phyloP scores from a whole-genome alignment of 2,113 vertebrate genomes.

The Nettapus auritus region DNA sequence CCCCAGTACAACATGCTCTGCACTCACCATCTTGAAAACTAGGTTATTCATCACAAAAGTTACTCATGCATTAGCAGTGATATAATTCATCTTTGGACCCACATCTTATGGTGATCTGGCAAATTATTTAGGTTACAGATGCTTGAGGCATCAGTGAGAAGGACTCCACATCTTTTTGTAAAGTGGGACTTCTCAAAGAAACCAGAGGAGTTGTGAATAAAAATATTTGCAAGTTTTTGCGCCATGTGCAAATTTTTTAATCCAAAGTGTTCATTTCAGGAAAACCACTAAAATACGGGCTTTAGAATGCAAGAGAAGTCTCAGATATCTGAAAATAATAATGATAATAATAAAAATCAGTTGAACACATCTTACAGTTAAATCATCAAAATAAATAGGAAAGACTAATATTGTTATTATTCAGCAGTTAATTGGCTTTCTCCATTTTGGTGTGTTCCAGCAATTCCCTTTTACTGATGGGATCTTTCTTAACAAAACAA shows the following conservation, averaged over 20 bases:
- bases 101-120: neutral
- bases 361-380: neutral
- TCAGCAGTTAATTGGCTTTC: neutral
- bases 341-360: neutral
- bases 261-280: neutral
- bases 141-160: neutral
- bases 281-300: neutral
- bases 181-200: neutral
- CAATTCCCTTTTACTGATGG: neutral
- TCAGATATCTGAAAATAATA: neutral
- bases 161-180: neutral
- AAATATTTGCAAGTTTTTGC: neutral
- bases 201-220: neutral
- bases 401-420: neutral
- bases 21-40: neutral
- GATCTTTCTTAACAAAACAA: neutral
- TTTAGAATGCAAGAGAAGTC: neutral
- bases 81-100: neutral
- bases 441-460: neutral
- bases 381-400: neutral
- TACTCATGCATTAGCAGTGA: slow-evolving; percentile 10
- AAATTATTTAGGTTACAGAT: neutral
- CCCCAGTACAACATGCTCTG: neutral
- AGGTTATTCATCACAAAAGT: neutral
- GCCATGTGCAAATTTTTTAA: neutral